These are phyloP conservation scores for Azemiops feae DNA, from an alignment of 2,113 vertebrate genomes.

Conservation along the genomic window DNA sequence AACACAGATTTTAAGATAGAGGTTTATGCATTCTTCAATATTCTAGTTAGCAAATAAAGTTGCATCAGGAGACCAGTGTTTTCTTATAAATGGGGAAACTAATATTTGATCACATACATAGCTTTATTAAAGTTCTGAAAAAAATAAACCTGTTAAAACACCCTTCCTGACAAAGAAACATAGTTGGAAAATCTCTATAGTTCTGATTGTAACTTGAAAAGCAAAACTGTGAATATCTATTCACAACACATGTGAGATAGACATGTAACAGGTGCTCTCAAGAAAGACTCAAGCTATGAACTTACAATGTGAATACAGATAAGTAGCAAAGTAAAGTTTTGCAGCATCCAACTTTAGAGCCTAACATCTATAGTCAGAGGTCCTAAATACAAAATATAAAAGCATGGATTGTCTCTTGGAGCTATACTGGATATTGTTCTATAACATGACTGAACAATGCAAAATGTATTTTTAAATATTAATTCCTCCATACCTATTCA, in stretches of 20 bases:
- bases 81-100: neutral
- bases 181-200: neutral
- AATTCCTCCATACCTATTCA: neutral
- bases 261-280: neutral
- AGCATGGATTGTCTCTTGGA: neutral
- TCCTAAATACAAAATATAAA: neutral
- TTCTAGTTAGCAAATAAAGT: neutral
- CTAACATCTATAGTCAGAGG: neutral
- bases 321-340: neutral
- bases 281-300: neutral
- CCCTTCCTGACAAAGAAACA: neutral
- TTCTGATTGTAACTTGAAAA: neutral
- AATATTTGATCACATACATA: neutral
- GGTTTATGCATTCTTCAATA: neutral
- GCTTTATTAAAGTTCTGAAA: neutral
- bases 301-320: neutral
- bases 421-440: neutral
- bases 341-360: neutral
- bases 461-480: neutral
- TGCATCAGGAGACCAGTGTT: neutral
- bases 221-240: neutral
- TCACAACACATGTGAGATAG: neutral
- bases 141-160: neutral
- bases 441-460: neutral
- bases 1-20: neutral